Percentiles rank a stretch among this genome's conserved stretches.
Evolutionary conservation across 2,113 vertebrate genomes (phyloP).

Genomic region (Illadopsis cleaveri): DNA sequence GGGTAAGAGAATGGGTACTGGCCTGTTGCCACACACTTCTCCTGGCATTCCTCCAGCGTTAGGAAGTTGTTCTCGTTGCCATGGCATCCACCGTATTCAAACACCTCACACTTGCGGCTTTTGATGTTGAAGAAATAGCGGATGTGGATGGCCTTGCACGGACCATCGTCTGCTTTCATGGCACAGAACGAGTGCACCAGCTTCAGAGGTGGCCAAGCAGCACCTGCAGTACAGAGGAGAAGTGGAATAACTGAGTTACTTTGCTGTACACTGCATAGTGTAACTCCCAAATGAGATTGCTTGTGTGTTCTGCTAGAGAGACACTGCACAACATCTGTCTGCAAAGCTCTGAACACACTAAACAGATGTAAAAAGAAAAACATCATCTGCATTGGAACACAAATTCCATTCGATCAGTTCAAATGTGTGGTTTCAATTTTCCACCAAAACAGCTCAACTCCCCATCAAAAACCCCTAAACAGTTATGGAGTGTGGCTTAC

Average conservation of each 20-base stretch:
- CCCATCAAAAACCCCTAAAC: background rate
- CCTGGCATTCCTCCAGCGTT: constrained; percentile 79
- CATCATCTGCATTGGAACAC: background rate
- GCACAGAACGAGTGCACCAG: constrained; percentile 82
- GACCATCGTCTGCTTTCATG: constrained; percentile 80
- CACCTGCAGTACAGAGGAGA: background rate
- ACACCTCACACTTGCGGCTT: constrained; percentile 78
- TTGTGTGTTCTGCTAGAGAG: background rate
- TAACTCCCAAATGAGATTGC: background rate
- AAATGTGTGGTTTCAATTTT: background rate
- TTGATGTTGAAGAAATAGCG: constrained; percentile 83
- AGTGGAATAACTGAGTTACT: background rate
- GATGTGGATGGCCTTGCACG: constrained; percentile 81
- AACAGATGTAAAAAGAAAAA: background rate
- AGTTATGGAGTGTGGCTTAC: background rate
- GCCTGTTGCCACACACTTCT: constrained; percentile 74
- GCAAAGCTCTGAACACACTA: background rate
- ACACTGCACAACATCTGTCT: background rate
- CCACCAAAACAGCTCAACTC: background rate
- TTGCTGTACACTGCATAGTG: background rate
- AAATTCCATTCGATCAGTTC: background rate
- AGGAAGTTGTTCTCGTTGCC: constrained; percentile 90
- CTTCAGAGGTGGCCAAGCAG: constrained; percentile 40
- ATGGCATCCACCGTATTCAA: constrained; percentile 89
- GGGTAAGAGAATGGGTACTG: background rate